Evolutionary conservation across 2,113 vertebrate species (phyloP), one percentile per base, ranked within the genome.

Genomic region (Dipodomys merriami): DNA sequence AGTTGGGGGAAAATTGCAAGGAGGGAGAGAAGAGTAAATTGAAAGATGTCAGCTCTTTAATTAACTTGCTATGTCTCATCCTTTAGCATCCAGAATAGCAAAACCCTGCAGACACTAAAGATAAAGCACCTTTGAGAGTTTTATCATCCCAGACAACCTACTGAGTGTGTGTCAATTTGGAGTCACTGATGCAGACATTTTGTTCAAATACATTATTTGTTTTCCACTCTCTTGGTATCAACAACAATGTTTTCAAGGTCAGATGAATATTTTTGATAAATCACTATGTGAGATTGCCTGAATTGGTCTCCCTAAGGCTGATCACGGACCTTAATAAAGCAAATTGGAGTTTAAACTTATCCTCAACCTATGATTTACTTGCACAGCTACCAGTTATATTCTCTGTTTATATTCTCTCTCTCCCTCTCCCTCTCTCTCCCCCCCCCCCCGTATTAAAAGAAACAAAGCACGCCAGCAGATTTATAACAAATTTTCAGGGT

Each of bases 101-200:
- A 68, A 95, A 71, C 71, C n/a, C 79, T 27, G 49, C 22, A 87
- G 65, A 69, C 11, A 29, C 71, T 53, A 76, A 85, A 85, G 67
- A 83, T 86, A 86, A 89, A n/a, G 39, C 78, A 30, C 27, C 81
- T 94, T 20, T 15, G 33, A 60, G 46, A 91, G 73, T 67, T 71
- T 95, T 86, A 84, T 93, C 84, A 30, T 84, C 81, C 76, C 19
- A 39, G 57, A 83, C 57, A 88, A 62, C 69, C 91, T 86, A 49
- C 84, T 71, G 94, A 35, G 68, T 76, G 39, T 80, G n/a, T 92
- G 64, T 77, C 93, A 90, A 69, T 95, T 93, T 91, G 73, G 60
- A 95, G 35, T 86, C 87, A 90, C 73, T 57, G 89, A 89, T 83
- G 90, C 89, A 96, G 92, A 95, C 39, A 91, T 76, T 95, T 94